phyloP scores from a whole-genome alignment of 2,888 invertebrate genomes.

The Cephus runcator region DNA sequence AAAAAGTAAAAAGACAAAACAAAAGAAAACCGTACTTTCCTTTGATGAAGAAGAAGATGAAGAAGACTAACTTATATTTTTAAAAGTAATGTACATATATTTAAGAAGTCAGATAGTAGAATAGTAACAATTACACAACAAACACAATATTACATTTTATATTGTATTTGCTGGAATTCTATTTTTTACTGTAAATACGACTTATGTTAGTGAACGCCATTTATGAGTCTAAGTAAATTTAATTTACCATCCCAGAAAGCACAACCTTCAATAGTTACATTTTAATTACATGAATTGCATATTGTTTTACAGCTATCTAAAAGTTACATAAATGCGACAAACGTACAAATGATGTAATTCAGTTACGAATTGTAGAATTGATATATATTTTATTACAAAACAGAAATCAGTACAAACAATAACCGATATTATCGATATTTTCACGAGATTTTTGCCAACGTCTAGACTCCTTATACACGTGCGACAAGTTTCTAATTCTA shows the following conservation, averaged over 20 bases:
- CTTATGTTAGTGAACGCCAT: not conserved
- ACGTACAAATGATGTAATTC: not conserved
- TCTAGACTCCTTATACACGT: not conserved
- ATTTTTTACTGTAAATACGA: not conserved
- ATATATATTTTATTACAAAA: not conserved
- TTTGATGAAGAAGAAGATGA: slow-evolving; percentile 57
- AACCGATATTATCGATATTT: not conserved
- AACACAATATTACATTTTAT: not conserved
- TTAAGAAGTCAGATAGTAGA: not conserved
- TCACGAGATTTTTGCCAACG: not conserved
- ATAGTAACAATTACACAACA: not conserved
- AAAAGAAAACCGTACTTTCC: slow-evolving; percentile 49
- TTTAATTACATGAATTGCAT: not conserved
- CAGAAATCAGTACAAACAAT: not conserved
- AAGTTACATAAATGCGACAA: not conserved
- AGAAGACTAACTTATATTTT: slow-evolving; percentile 7
- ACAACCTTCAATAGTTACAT: not conserved
- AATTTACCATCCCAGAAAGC: not conserved
- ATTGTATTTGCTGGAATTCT: not conserved
- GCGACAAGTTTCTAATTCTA: not conserved
- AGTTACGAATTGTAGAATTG: not conserved
- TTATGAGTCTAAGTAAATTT: not conserved
- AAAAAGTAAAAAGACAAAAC: slow-evolving; percentile 43
- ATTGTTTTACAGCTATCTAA: not conserved
- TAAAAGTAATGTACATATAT: not conserved